Percentiles rank a stretch among this genome's conserved stretches.
phyloP scores from a whole-genome alignment of 2,888 invertebrate genomes.

The Nowickia ferox region DNA sequence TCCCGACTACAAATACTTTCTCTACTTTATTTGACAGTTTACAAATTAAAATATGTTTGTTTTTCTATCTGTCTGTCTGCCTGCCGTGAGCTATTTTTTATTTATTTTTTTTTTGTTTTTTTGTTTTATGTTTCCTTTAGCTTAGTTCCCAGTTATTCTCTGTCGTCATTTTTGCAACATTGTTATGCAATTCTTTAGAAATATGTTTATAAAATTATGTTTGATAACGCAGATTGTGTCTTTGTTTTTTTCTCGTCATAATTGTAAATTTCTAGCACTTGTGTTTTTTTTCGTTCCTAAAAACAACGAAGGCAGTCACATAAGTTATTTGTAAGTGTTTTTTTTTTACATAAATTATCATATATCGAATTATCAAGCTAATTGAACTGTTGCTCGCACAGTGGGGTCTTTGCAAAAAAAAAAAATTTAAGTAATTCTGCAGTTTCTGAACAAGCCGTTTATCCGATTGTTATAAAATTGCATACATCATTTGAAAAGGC shows the following conservation, averaged over 20 bases:
- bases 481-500: no score
- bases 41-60: conserved; percentile 36
- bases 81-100: background rate
- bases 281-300: conserved; percentile 37
- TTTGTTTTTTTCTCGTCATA: conserved; percentile 43
- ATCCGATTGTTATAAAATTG: no score
- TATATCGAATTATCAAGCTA: no score
- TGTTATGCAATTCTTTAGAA: conserved; percentile 56
- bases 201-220: background rate
- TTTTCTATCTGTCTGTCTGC: background rate
- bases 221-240: background rate
- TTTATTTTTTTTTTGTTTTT: background rate
- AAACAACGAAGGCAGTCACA: background rate
- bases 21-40: conserved; percentile 54
- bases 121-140: background rate
- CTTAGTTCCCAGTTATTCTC: conserved; percentile 7
- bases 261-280: conserved; percentile 66
- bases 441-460: no score
- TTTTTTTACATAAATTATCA: no score
- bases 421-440: no score
- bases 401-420: no score
- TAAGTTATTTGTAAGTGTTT: background rate
- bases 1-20: conserved; percentile 54
- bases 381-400: no score
- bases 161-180: conserved; percentile 49